These are phyloP conservation scores for Brachycybe producta DNA, from an alignment of 2,888 invertebrate species.

Conservation along the genomic window DNA sequence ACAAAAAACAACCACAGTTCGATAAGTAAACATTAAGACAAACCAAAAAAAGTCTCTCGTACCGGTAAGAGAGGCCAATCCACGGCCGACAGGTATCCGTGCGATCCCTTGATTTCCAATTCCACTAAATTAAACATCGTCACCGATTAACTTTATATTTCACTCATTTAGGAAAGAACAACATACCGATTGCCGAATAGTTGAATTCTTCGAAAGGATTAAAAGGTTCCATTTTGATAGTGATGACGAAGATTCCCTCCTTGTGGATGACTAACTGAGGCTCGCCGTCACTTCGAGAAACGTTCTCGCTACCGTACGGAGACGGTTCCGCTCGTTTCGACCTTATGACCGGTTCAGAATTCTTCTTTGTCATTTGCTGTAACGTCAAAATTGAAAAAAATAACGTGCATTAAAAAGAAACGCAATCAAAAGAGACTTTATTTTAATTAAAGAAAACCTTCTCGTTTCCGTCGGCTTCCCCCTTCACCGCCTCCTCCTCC, in stretches of 20 bases:
- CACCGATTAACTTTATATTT: not conserved
- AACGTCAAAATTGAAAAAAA: too few relatives aligned
- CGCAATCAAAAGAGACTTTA: too few relatives aligned
- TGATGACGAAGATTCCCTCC: slow-evolving; percentile 12
- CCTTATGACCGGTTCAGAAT: too few relatives aligned
- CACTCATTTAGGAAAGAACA: not conserved
- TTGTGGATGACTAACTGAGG: slow-evolving; percentile 9
- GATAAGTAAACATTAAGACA: not conserved
- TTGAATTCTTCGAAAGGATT: not conserved
- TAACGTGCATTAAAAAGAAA: too few relatives aligned
- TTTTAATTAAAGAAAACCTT: too few relatives aligned
- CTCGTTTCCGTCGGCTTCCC: too few relatives aligned
- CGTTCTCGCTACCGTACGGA: too few relatives aligned
- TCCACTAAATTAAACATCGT: slow-evolving; percentile 27
- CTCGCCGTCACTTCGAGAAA: too few relatives aligned
- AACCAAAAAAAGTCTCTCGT: too few relatives aligned
- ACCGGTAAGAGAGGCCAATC: slow-evolving; percentile 79
- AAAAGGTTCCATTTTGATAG: slow-evolving; percentile 2
- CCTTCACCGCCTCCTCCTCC: too few relatives aligned
- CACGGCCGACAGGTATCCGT: slow-evolving; percentile 74
- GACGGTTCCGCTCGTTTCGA: too few relatives aligned
- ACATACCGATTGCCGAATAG: not conserved
- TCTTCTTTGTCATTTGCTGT: too few relatives aligned
- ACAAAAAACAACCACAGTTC: slow-evolving; percentile 14
- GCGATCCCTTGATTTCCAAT: slow-evolving; percentile 57